A percentile compares a stretch with the other conserved stretches of the same genome.
Conservation (phyloP, 2,888 invertebrate species). For the Habroteleia sp. region DNA sequence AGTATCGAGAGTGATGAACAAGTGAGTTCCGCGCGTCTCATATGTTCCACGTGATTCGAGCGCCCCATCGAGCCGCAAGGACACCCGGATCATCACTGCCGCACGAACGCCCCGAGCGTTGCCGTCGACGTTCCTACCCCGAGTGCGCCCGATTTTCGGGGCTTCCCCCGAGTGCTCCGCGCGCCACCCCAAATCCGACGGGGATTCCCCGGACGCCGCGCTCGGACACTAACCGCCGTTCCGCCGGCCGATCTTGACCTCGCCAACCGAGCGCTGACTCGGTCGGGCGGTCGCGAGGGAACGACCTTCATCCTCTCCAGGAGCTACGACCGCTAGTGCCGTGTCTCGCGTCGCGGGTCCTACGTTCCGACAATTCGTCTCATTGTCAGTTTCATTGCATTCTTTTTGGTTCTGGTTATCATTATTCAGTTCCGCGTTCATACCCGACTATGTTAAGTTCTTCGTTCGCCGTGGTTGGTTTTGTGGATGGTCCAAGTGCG, state of each 20-base stretch:
- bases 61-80: constrained; percentile 14
- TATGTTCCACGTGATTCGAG: constrained; percentile 42
- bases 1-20: constrained; percentile 10
- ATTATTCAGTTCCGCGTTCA: too few species aligned
- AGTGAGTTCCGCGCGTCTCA: constrained; percentile 27
- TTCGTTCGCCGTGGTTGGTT: constrained; percentile 29
- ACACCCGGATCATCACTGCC: constrained; percentile 40
- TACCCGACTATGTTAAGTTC: too few species aligned
- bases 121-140: constrained; percentile 36
- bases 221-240: constrained; percentile 34
- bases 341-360: too few species aligned
- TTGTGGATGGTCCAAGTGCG: constrained; percentile 52
- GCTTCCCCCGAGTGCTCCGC: constrained; percentile 18
- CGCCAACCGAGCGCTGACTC: constrained; percentile 53
- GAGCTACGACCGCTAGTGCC: constrained; percentile 22
- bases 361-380: too few species aligned
- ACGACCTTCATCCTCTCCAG: constrained; percentile 52
- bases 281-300: constrained; percentile 50
- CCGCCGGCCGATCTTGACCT: constrained; percentile 63
- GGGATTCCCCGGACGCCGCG: constrained; percentile 32
- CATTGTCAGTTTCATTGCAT: too few species aligned
- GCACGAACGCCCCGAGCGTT: constrained; percentile 23
- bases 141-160: constrained; percentile 13
- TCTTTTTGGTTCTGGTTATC: too few species aligned
- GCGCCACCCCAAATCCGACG: constrained; percentile 24